Percentiles rank a stretch among this genome's conserved stretches.
Conservation (phyloP, 1,140 invertebrate species). For the Dufourea novaeangliae region DNA sequence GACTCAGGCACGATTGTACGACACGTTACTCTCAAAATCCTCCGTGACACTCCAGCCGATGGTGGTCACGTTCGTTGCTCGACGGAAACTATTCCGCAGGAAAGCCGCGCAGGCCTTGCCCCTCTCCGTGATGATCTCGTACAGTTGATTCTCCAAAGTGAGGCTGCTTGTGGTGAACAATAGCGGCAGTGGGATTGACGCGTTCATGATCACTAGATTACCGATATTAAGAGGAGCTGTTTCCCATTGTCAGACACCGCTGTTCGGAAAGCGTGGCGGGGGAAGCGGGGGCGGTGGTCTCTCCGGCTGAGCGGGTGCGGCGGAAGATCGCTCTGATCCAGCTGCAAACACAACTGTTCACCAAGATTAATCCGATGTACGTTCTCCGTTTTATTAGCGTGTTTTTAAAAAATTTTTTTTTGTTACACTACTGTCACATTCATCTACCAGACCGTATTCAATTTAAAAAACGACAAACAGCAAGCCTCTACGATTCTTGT, state of each 20-base stretch:
- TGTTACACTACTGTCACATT: conserved; percentile 37
- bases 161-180: conserved; percentile 73
- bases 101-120: conserved; percentile 83
- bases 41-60: conserved; percentile 56
- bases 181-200: conserved; percentile 76
- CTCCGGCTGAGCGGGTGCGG: conserved; percentile 82
- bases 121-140: conserved; percentile 81
- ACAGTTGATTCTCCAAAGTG: conserved; percentile 81
- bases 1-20: conserved; percentile 16
- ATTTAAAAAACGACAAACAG: conserved; percentile 40
- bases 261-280: conserved; percentile 86
- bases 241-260: conserved; percentile 87
- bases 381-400: conserved; percentile 10
- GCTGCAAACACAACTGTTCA: conserved; percentile 82
- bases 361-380: conserved; percentile 53
- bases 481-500: conserved; percentile 36
- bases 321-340: conserved; percentile 85
- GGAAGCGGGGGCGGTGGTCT: conserved; percentile 86
- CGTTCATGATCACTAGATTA: conserved; percentile 78
- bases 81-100: conserved; percentile 80
- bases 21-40: conserved; percentile 32
- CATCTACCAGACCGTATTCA: conserved; percentile 34
- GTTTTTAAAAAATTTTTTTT: too few relatives aligned
- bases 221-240: conserved; percentile 81
- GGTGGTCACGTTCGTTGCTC: conserved; percentile 54